These are phyloP conservation scores for Danio choprae DNA, from an alignment of 2,797 vertebrate species.

Conservation along the genomic window DNA sequence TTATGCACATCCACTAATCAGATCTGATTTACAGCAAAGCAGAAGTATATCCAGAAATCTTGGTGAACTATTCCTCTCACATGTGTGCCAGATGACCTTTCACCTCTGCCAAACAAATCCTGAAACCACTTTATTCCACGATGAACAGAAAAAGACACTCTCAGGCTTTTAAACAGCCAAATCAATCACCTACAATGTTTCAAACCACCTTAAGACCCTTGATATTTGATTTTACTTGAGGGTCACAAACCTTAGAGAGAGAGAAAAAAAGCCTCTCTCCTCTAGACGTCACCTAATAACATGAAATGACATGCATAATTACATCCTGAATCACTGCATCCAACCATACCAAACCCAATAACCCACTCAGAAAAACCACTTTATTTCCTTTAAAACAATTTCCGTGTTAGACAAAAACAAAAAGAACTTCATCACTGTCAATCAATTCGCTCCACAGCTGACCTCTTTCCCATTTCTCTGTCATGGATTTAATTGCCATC, in stretches of 20 bases:
- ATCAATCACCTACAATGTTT: conserved; percentile 51
- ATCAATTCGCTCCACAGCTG: conserved; percentile 57
- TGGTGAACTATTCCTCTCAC: not conserved
- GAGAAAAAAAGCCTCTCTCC: conserved; percentile 61
- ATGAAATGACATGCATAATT: conserved; percentile 61
- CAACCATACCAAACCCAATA: conserved; percentile 71
- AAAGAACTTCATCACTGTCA: conserved; percentile 37
- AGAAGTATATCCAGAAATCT: not conserved
- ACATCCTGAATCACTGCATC: conserved; percentile 62
- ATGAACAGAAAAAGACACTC: conserved; percentile 12
- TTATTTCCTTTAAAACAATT: conserved; percentile 60
- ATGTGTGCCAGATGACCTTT: not conserved
- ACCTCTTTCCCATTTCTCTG: conserved; percentile 63
- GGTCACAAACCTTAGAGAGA: conserved; percentile 61
- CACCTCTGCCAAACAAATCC: conserved; percentile 19
- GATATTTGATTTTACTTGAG: conserved; percentile 63
- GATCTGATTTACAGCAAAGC: not conserved
- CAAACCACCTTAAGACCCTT: conserved; percentile 21
- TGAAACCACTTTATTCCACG: not conserved
- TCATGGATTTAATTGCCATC: conserved; percentile 60
- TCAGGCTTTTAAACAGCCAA: conserved; percentile 43
- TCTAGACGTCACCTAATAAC: conserved; percentile 67
- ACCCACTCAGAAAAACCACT: conserved; percentile 60
- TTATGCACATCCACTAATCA: not conserved
- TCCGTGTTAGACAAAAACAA: conserved; percentile 56